Base-by-base conservation (phyloP, 2,113 vertebrate species). In the Platichthys flesus region DNA sequence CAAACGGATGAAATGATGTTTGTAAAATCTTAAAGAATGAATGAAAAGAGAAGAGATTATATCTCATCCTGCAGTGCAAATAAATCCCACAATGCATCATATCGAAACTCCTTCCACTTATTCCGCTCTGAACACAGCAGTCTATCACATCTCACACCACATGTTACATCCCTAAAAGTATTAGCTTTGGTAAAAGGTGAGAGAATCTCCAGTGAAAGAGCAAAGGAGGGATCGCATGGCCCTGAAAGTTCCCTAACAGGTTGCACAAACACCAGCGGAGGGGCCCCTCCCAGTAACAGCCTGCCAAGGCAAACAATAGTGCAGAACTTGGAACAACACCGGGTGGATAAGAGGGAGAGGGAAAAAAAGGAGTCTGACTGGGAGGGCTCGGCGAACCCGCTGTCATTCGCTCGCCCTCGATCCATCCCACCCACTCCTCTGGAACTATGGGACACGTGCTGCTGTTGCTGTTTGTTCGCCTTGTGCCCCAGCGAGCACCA, bases 271-370 rank as follows among this genome's bases (percentile, higher is more conserved):
- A 90, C 76, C 83, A 87, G 88, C 51, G 2, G 76, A 85, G 85
- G 81, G 82, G 93, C 94, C 91, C 93, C 93, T 94, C 94, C 94
- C 93, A 94, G 92, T 59, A 79, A 84, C 87, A 90, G 87, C 79
- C 92, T 91, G 94, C 94, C 94, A 94, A 95, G 90, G 90, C 91
- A 95, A 94, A 95, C 93, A 94, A 93, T 90, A 86, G 88, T 83
- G 91, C 84, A 55, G 91, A 82, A 91, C 93, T 95, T 91, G 93
- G 88, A 94, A 94, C 93, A 94, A 94, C 93, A 93, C 76, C 0
- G 74, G 90, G 81, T 82, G 90, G 92, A 93, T 93, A 91, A 88
- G 85, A 89, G 80, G 54, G 77, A 74, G 61, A 26, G 62, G 12
- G 18, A 1, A 81, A 76, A 86, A 58, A 88, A 71, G 31, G 74